These are phyloP conservation scores for Ochlodes sylvanus DNA, from an alignment of 2,888 invertebrate species.

Conservation along the genomic window DNA sequence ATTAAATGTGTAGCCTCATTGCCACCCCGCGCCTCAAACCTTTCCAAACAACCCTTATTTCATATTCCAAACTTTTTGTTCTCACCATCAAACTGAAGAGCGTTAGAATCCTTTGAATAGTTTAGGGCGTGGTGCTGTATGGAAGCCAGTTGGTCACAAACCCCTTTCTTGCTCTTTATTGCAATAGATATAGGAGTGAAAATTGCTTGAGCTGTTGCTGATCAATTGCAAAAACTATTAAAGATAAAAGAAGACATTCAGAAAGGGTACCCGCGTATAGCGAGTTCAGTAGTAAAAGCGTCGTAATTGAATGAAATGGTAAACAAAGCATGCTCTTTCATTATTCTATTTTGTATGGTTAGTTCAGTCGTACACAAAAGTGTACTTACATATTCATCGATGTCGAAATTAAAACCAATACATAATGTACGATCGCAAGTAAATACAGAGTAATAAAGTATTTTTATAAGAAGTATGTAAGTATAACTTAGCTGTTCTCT, in stretches of 20 bases:
- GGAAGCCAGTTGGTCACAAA: background rate
- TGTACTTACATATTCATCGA: background rate
- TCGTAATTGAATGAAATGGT: slow-evolving; percentile 28
- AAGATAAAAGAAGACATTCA: slow-evolving; percentile 16
- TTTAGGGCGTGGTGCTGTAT: slow-evolving; percentile 13
- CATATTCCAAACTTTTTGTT: slow-evolving; percentile 19
- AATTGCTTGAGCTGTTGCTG: background rate
- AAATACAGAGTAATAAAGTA: no score
- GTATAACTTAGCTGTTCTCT: background rate
- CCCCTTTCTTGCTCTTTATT: background rate
- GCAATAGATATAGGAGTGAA: background rate
- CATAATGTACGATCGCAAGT: background rate
- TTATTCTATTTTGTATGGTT: slow-evolving; percentile 13
- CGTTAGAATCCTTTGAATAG: slow-evolving; percentile 24
- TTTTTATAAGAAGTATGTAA: no score
- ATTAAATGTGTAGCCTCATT: slow-evolving; percentile 7
- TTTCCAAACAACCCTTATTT: slow-evolving; percentile 17
- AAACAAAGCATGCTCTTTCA: slow-evolving; percentile 20
- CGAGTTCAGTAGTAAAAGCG: slow-evolving; percentile 27
- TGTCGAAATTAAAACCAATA: background rate
- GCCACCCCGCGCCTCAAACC: slow-evolving; percentile 21
- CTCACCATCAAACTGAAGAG: slow-evolving; percentile 28
- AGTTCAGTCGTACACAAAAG: slow-evolving; percentile 1
- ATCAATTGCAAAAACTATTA: background rate
- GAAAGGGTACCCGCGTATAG: slow-evolving; percentile 17